Base-by-base conservation (phyloP, 2,888 invertebrate genomes). In the Drosophila mayaguana region DNA sequence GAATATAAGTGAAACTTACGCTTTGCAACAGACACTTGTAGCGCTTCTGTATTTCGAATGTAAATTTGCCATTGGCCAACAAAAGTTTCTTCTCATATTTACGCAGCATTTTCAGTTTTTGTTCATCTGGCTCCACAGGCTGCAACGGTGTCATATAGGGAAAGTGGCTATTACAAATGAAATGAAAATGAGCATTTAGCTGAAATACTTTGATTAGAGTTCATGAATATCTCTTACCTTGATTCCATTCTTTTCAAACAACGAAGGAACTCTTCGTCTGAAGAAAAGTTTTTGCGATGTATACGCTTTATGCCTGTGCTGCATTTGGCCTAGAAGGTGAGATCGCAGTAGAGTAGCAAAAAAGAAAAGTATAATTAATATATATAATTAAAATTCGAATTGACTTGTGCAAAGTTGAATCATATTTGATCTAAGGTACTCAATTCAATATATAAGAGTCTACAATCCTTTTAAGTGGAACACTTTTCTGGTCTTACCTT, bases 51-150 rank as follows among this genome's bases (percentile, higher is more conserved):
- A 92, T 83, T 55, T 74, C 68, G 14, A 78, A 56, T n/a, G 91
- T 91, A 70, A 93, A 93, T 61, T 88, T 85, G 20, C 55, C 42
- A 12, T 80, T 57, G 46, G 90, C 84, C 45, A 62, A 60, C 3
- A 61, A n/a, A 14, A 90, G 45, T 36, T 82, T 61, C 2, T 67
- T 59, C 6, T 85, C 59, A 72, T 92, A 92, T 25, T 68, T 70
- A 9, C 70, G 46, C n/a, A 92, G 28, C 55, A 91, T 81, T 14
- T 50, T 28, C 3, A 56, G 32, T 71, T 92, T 93, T 66, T 93
- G 93, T 3, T 77, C 80, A 48, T 93, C 92, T 0, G 92, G 92
- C 55, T 92, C 91, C 25, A 91, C 88, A 3, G 93, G 93, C 62
- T 90, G 81, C 63, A 91, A 60, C 0, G 90, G 92, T 48, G 91